Percentiles rank a stretch among this genome's conserved stretches.
Conservation (phyloP, 1,140 invertebrate genomes). For the Tetramorium parvispinum region DNA sequence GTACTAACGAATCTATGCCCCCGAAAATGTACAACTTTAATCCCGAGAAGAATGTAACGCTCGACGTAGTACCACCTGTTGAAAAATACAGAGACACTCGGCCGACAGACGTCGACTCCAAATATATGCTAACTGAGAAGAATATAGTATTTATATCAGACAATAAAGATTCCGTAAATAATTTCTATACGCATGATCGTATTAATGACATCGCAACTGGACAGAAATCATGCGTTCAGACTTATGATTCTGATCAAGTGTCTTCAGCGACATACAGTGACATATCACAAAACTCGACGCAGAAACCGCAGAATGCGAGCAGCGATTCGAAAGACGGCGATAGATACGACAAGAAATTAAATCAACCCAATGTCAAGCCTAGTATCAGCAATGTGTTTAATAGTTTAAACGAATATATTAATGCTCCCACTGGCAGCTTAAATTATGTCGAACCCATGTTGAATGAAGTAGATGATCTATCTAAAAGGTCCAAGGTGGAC, state of each 20-base stretch:
- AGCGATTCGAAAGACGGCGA: constrained; percentile 76
- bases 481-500: not conserved
- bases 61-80: constrained; percentile 50
- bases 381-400: constrained; percentile 88
- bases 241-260: constrained; percentile 70
- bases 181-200: constrained; percentile 74
- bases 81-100: constrained; percentile 61
- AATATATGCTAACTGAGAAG: constrained; percentile 26
- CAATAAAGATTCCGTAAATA: constrained; percentile 75
- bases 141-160: constrained; percentile 23
- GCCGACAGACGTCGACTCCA: constrained; percentile 23
- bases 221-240: constrained; percentile 72
- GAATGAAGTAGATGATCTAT: constrained; percentile 28
- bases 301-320: constrained; percentile 79
- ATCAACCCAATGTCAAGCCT: constrained; percentile 84
- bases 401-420: constrained; percentile 88
- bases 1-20: constrained; percentile 30
- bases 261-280: constrained; percentile 77
- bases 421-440: constrained; percentile 80
- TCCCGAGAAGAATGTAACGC: constrained; percentile 48
- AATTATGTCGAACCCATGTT: constrained; percentile 66
- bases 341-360: constrained; percentile 82
- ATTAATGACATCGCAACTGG: constrained; percentile 69
- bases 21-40: constrained; percentile 62
- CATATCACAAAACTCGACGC: constrained; percentile 76